Evolutionary conservation across 1,140 invertebrate species (phyloP), one percentile per base, ranked within the genome.

Genomic region (Zaprionus davidi): DNA sequence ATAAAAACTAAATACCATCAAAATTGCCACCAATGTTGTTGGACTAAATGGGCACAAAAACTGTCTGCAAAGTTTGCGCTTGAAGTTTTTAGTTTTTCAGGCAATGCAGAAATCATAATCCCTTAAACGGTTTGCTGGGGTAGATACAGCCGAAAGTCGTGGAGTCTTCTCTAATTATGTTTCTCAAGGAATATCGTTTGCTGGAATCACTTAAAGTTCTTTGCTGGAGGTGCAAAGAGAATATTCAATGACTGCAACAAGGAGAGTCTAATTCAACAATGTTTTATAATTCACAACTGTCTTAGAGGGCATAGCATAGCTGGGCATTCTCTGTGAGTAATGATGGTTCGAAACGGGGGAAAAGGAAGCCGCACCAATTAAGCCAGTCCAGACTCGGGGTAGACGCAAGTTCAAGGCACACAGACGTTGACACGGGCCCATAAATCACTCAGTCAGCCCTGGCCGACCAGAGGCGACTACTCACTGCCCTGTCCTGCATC

Each of bases 61-160:
- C 86, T 85, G 85, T 90, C 85, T 90, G 85, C 72, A 90, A 90
- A 90, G 76, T 90, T 90, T 71, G 71, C 70, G 64, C 66, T 65
- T 79, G 57, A 81, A 85, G 79, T 90, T 90, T 90, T 88, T 81
- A 71, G 79, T 90, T 90, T 88, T 68, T 75, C 68, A 65, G 68
- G 17, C 65, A 70, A 68, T 81, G 77, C 81, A 65, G 70, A 82
- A 90, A 90, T 90, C 85, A 90, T 90, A 90, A 90, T 90, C 85
- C 81, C 81, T 82, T 82, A 90, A 90, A 85, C 74, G 86, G 72
- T 71, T 75, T 79, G 62, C 22, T 34, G 71, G 72, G 81, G 38
- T 60, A 73, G 56, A 1, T 24, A 0, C 41, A 24, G 24, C 4
- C 46, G 17, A 31, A n/a, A 11, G 17, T 15, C 12, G 44, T 31